Evolutionary conservation across 37 sponge, comb jelly and placozoan species (phyloP).

Genomic region (Eunapius fragilis): DNA sequence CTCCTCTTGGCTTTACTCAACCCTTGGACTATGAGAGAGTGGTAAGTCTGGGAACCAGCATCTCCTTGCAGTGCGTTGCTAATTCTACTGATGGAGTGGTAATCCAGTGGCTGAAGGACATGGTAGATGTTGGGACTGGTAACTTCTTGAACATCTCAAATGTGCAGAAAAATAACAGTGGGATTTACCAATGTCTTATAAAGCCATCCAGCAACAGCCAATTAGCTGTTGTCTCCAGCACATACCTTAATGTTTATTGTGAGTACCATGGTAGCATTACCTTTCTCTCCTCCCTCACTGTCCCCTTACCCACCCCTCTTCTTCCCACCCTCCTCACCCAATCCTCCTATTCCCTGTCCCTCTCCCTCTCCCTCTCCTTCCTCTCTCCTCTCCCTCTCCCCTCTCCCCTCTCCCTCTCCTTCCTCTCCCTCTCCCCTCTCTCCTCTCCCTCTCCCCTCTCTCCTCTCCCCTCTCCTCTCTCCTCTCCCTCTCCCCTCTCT

Average conservation of each 20-base stretch:
- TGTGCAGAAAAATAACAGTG: not conserved
- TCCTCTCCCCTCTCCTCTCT: too few species aligned
- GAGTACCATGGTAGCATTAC: not conserved
- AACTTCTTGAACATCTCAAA: not conserved
- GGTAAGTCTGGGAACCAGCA: not conserved
- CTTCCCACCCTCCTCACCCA: too few species aligned
- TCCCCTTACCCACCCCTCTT: too few species aligned
- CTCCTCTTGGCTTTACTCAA: not conserved
- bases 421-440: too few species aligned
- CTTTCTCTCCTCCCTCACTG: too few species aligned
- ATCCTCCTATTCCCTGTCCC: too few species aligned
- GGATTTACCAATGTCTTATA: not conserved
- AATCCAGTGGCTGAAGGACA: not conserved
- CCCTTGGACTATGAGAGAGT: not conserved
- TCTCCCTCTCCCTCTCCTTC: too few species aligned
- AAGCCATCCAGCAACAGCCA: not conserved
- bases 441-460: too few species aligned
- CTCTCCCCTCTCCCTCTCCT: too few species aligned
- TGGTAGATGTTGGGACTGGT: not conserved
- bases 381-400: too few species aligned
- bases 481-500: too few species aligned
- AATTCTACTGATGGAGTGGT: not conserved
- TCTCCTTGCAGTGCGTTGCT: not conserved
- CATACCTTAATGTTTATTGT: not conserved
- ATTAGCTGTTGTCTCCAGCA: not conserved